Conservation (phyloP, 2,113 vertebrate species). For the Hemichromis elongatus region DNA sequence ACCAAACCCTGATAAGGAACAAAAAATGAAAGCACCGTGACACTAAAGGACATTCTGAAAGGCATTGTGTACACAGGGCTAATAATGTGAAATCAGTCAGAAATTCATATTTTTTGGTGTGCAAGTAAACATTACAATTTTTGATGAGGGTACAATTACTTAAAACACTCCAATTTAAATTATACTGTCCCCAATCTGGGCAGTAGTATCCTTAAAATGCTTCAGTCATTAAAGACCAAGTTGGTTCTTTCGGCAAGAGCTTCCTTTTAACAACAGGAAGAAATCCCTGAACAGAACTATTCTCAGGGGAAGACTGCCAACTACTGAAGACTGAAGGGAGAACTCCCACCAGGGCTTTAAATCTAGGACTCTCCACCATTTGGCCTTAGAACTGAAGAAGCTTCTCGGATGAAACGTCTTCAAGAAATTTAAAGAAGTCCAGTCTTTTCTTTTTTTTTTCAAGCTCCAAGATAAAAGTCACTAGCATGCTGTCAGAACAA, state of each 20-base stretch:
- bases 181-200: neutral
- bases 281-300: neutral
- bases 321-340: rapidly evolving
- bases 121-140: neutral
- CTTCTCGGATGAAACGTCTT: neutral
- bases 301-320: neutral
- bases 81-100: neutral
- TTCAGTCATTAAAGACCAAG: neutral
- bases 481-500: rapidly evolving
- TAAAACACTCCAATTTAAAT: neutral
- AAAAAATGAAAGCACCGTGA: neutral
- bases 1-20: neutral
- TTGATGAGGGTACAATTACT: neutral
- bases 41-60: neutral
- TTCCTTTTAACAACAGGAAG: neutral
- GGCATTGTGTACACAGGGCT: neutral
- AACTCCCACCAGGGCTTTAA: neutral
- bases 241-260: neutral
- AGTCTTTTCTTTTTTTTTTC: neutral
- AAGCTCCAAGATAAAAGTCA: neutral
- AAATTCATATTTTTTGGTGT: neutral
- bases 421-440: neutral
- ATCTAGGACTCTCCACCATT: neutral
- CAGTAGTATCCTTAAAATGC: neutral
- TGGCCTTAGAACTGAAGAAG: neutral